phyloP scores from a whole-genome alignment of 1,140 invertebrate species.

The Leptonema lineaticorne region DNA sequence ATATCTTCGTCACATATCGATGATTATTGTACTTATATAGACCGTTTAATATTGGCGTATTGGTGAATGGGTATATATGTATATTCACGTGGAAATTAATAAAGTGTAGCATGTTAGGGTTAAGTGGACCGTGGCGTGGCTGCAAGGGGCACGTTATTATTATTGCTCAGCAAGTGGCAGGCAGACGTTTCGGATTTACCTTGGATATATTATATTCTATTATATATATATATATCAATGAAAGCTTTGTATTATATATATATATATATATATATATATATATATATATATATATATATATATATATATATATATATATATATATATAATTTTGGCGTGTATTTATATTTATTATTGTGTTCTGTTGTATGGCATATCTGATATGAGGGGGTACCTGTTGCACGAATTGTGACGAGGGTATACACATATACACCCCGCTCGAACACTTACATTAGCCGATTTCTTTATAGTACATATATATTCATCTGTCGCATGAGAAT shows the following conservation, averaged over 20 bases:
- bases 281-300: neutral
- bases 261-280: neutral
- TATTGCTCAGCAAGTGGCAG: conserved; percentile 26
- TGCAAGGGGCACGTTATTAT: conserved; percentile 30
- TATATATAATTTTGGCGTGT: neutral
- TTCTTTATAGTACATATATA: too few species aligned
- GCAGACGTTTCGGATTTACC: conserved; percentile 27
- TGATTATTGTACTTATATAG: neutral
- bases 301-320: neutral
- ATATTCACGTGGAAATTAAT: conserved; percentile 24
- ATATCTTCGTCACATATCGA: neutral
- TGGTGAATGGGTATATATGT: neutral
- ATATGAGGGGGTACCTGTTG: conserved; percentile 19
- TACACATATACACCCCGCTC: neutral
- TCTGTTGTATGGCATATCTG: neutral
- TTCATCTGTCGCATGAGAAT: too few species aligned
- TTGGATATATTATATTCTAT: neutral
- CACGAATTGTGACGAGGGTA: conserved; percentile 20
- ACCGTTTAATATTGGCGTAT: neutral
- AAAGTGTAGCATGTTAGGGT: conserved; percentile 21
- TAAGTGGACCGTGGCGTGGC: conserved; percentile 27
- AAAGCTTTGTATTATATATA: conserved; percentile 8
- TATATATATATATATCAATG: too few species aligned
- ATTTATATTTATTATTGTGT: neutral
- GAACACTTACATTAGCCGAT: too few species aligned